Base-by-base conservation (phyloP, 2,888 invertebrate species). In the Dryadula phaetusa region DNA sequence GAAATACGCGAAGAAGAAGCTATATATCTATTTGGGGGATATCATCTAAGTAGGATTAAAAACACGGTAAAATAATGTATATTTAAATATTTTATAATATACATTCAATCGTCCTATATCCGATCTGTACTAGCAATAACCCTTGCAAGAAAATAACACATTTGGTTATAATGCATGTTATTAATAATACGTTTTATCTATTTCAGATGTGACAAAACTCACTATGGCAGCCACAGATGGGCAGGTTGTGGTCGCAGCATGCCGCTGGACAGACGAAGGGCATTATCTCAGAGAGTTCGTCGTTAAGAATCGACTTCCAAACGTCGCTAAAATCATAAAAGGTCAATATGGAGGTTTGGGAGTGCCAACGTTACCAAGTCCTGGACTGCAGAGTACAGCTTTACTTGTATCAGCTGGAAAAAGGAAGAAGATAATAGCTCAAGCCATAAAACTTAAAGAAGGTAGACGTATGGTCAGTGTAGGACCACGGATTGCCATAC, bases 271-370 rank as follows among this genome's bases (percentile, higher is more conserved):
- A 67, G 96, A 96, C 82, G 96, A 96, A 79, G 95, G 95, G 65
- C 94, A 94, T 77, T 96, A 96, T 84, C 94, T 96, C 49, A 93
- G 95, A 66, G 96, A 96, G 83, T 96, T 95, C 84, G 95, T 96
- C 78, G 92, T 94, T 81, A 96, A 96, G 83, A 94, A 96, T 80
- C 94, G 95, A 66, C 86, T 96, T 69, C 98, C 98, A 14, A 96
- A 95, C 76, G 96, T 98, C 76, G 97, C 97, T 67, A 98, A 98
- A 87, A 97, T 98, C 81, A 96, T 97, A 79, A 98, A 98, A 88
- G 98, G 99, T 73, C 98, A 98, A 86, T 98, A 98, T 91, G 96
- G 97, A 74, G 97, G 96, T 66, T 94, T 99, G 61, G 98, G 98
- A 32, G 97, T 97, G 18, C 97, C 98, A 2, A 96, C 97, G 0